Conservation (phyloP, 1,140 invertebrate species). For the Trachymyrmex cornetzi region DNA sequence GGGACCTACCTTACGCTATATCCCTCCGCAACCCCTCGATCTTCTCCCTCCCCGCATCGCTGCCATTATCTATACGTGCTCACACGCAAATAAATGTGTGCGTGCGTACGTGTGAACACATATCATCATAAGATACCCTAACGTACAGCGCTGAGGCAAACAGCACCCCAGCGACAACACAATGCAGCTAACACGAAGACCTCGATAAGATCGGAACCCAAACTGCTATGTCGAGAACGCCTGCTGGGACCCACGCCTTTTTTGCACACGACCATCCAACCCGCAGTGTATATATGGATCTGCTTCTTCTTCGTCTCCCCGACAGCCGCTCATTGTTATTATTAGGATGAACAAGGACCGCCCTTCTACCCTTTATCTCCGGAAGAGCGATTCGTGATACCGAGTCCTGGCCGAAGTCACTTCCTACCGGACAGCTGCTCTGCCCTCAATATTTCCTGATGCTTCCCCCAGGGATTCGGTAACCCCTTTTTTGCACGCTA, state of each 20-base stretch:
- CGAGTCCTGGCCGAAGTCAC: constrained; percentile 61
- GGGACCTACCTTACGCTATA: constrained; percentile 58
- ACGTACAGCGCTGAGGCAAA: constrained; percentile 67
- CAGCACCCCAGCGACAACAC: constrained; percentile 79
- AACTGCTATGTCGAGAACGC: constrained; percentile 81
- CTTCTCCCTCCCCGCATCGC: not conserved
- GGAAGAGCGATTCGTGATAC: constrained; percentile 59
- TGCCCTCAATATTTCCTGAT: constrained; percentile 23
- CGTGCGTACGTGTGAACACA: not conserved
- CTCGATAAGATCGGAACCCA: constrained; percentile 82
- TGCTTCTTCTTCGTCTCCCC: constrained; percentile 23
- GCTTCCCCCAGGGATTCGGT: constrained; percentile 32
- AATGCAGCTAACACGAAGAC: constrained; percentile 80
- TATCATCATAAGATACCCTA: constrained; percentile 23
- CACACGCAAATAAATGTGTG: not conserved
- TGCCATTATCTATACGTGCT: not conserved
- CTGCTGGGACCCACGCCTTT: constrained; percentile 82
- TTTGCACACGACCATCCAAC: constrained; percentile 78
- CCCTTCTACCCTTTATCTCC: constrained; percentile 56
- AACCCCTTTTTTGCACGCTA: constrained; percentile 60
- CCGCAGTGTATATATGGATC: constrained; percentile 66
- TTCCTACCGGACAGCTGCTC: constrained; percentile 75
- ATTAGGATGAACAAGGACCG: constrained; percentile 67
- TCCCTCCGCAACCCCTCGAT: constrained; percentile 4
- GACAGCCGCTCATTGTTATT: constrained; percentile 68